Percentiles rank a stretch among this genome's conserved stretches.
Conservation (phyloP, 37 sponge, comb jelly and placozoan species). For the Mnemiopsis leidyi region DNA sequence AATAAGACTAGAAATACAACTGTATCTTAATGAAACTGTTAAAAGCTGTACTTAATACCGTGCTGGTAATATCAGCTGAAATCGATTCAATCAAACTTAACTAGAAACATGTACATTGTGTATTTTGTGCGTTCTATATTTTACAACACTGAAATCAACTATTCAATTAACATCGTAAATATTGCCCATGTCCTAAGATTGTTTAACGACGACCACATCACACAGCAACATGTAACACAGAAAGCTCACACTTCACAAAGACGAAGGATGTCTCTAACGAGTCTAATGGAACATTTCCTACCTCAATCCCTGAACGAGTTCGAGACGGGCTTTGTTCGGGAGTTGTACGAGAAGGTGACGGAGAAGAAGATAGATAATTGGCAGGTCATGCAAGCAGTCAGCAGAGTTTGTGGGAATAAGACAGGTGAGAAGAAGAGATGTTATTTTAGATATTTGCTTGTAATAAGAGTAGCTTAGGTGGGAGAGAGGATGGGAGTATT, state of each 20-base stretch:
- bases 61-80: too few species aligned
- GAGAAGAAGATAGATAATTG: background rate
- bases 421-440: background rate
- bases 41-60: too few species aligned
- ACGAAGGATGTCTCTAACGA: background rate
- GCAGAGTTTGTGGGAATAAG: background rate
- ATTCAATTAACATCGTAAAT: too few species aligned
- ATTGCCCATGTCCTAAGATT: too few species aligned
- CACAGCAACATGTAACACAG: background rate
- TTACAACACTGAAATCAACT: too few species aligned
- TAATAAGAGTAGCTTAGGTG: too few species aligned
- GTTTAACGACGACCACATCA: background rate
- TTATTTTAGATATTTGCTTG: background rate
- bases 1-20: too few species aligned
- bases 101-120: too few species aligned
- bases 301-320: slow-evolving; percentile 36
- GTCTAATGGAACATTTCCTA: background rate
- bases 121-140: too few species aligned
- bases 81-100: too few species aligned
- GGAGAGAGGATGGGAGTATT: too few species aligned
- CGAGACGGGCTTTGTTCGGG: background rate
- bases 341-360: background rate
- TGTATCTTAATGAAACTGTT: too few species aligned
- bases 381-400: background rate
- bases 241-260: background rate